phyloP scores from a whole-genome alignment of 2,797 vertebrate species.

The Coregonus sp. region DNA sequence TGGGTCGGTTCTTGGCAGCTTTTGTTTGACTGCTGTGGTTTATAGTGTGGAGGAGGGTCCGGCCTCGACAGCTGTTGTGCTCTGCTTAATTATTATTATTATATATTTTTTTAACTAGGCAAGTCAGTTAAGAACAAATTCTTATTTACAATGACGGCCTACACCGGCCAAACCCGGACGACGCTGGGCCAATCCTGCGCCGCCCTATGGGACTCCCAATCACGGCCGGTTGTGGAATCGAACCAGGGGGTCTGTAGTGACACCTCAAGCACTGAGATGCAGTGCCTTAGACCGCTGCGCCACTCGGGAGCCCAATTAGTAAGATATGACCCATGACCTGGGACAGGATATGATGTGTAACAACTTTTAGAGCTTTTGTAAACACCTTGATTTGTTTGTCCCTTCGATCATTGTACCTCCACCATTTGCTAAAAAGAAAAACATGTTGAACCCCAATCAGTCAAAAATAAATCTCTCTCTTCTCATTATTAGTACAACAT shows the following conservation, averaged over 20 bases:
- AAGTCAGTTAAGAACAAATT: no score
- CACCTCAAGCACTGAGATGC: no score
- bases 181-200: no score
- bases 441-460: conserved; percentile 44
- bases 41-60: conserved; percentile 31
- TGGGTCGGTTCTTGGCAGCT: no score
- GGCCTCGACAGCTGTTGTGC: conserved; percentile 46
- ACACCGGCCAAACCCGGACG: no score
- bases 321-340: conserved; percentile 64
- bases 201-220: no score
- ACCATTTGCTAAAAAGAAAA: conserved; percentile 64
- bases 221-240: no score
- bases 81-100: conserved; percentile 49
- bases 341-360: conserved; percentile 76
- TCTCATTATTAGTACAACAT: conserved; percentile 15
- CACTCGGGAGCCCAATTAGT: conserved; percentile 29
- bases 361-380: conserved; percentile 68
- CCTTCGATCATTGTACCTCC: conserved; percentile 58
- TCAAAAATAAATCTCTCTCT: conserved; percentile 31
- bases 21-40: conserved; percentile 43
- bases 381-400: conserved; percentile 71
- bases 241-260: no score
- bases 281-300: no score
- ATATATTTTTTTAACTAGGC: no score
- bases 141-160: no score